Evolutionary conservation across 92 coral and sea anemone species (phyloP), one percentile per base, ranked within the genome.

Genomic region (Zoanthus gigantus): DNA sequence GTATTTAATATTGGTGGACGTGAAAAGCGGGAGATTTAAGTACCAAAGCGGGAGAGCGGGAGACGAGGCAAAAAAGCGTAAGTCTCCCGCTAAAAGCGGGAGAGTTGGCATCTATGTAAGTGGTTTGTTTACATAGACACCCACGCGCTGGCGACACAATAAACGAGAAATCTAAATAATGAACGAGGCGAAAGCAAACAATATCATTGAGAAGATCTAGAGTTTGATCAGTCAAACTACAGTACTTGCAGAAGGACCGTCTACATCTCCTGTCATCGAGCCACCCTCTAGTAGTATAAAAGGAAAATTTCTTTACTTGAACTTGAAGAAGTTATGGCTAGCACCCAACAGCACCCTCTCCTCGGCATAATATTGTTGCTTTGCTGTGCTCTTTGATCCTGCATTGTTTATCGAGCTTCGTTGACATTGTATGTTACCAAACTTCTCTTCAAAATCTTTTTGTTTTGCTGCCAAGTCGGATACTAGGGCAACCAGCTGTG

Each of bases 401-500:
- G 60, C 10, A 16, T 50, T 50, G 54, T 50, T 50, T 10, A 6
- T 50, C 54, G 54, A 50, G 10, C 60, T 54, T 82, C 86, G 23
- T 23, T 23, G 23, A 23, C 23, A 23, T 23, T 23, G 23, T 23
- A 23, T 23, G 23, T 23, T 23, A 23, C 9, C 50, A 7, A 60
- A 12, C 44, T 61, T 57, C 32, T 82, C 86, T 23, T 23, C 23
- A 23, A 82, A 13, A 13, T 44, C 44, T 34, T 34, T 44, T 34
- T 84, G 79, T 84, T 53, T 68, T 54, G 37, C 76, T 11, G 92
- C 92, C 52, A 89, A 72, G 47, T 63, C 76, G 3, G 89, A 60
- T 16, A 84, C 92, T 23, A 90, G 50, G 29, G 89, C 46, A 47
- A 71, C 76, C 31, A 90, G 85, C 52, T 75, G 72, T 77, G 77